Conservation (phyloP, 1,140 invertebrate species). For the Drosophila navojoa region DNA sequence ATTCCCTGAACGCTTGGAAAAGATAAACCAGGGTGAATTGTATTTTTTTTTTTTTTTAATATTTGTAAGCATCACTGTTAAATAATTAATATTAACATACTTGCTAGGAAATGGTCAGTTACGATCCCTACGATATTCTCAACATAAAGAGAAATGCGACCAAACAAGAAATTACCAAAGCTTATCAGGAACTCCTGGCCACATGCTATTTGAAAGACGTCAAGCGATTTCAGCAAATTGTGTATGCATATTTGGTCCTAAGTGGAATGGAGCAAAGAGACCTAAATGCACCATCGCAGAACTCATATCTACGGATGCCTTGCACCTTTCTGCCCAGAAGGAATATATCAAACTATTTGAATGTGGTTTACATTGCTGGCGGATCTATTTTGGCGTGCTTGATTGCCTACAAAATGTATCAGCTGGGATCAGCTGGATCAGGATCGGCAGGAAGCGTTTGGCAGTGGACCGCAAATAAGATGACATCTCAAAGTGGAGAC, state of each 20-base stretch:
- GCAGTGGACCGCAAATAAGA: slow-evolving; percentile 5
- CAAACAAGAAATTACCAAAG: slow-evolving; percentile 5
- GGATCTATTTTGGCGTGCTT: slow-evolving; percentile 1
- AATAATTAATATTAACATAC: too few relatives aligned
- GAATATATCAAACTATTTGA: not conserved
- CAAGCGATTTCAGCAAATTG: too few relatives aligned
- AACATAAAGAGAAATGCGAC: slow-evolving; percentile 5
- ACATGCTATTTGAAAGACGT: slow-evolving; percentile 6
- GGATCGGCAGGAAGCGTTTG: slow-evolving; percentile 3
- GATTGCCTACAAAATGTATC: not conserved
- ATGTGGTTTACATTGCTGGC: not conserved
- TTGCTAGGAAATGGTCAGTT: not conserved
- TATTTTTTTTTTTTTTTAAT: too few relatives aligned
- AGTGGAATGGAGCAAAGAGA: not conserved
- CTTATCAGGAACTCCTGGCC: slow-evolving; percentile 11
- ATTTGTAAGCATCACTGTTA: too few relatives aligned
- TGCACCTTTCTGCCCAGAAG: too few relatives aligned
- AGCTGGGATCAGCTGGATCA: not conserved
- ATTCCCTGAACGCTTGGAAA: too few relatives aligned
- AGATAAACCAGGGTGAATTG: too few relatives aligned
- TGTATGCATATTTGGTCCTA: not conserved
- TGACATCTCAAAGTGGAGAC: not conserved
- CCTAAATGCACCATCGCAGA: not conserved
- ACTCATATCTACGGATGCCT: too few relatives aligned
- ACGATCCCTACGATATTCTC: slow-evolving; percentile 14